Evolutionary conservation across 2,797 vertebrate species (phyloP).

Genomic region (Sylvia borin): DNA sequence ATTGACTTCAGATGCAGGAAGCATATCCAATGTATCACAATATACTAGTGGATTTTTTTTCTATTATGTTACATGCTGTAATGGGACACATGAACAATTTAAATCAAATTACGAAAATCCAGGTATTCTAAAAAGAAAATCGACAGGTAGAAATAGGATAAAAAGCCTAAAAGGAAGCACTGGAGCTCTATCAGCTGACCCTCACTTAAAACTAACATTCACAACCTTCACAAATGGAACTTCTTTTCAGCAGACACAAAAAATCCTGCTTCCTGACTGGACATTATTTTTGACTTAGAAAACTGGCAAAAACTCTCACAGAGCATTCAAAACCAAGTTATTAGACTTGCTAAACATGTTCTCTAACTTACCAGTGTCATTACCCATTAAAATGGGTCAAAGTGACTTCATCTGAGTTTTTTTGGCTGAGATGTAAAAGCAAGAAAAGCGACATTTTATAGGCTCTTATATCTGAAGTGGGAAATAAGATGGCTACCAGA

Average conservation of each 20-base stretch:
- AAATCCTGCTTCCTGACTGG: background rate
- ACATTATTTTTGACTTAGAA: background rate
- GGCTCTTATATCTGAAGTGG: background rate
- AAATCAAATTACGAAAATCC: constrained; percentile 34
- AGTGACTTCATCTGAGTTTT: background rate
- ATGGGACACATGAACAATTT: constrained; percentile 54
- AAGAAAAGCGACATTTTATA: background rate
- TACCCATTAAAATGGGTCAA: background rate
- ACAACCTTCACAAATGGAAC: background rate
- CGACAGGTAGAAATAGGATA: background rate
- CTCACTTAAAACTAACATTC: background rate
- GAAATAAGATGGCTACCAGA: background rate
- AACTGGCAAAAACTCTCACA: background rate
- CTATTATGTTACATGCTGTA: constrained; percentile 48
- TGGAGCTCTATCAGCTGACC: background rate
- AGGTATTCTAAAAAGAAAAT: constrained; percentile 4
- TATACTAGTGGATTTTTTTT: constrained; percentile 14
- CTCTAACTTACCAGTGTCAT: background rate
- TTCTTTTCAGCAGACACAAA: background rate
- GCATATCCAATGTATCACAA: constrained; percentile 43
- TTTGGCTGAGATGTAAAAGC: background rate
- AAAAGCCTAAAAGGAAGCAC: background rate
- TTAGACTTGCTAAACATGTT: background rate
- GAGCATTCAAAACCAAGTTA: background rate
- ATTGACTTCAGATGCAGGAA: constrained; percentile 43